phyloP scores from a whole-genome alignment of 2,888 invertebrate genomes.

The Drosophila anomalata region DNA sequence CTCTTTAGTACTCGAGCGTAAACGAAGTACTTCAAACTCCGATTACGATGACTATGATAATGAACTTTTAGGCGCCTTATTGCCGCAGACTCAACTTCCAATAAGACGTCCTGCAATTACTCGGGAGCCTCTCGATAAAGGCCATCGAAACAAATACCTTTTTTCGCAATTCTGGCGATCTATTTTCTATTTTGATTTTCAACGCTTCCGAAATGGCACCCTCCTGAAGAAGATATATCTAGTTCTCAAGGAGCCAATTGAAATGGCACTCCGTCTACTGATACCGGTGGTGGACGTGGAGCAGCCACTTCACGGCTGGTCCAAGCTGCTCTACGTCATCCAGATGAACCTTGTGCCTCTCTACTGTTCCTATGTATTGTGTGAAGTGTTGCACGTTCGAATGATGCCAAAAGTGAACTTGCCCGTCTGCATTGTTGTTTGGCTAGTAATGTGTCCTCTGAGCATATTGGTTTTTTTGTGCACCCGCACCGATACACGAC shows the following conservation, averaged over 20 bases:
- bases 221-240: constrained; percentile 3
- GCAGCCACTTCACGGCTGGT: constrained; percentile 61
- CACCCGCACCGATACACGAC: constrained; percentile 41
- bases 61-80: background rate
- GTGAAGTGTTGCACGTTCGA: background rate
- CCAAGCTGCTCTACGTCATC: constrained; percentile 62
- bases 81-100: constrained; percentile 2
- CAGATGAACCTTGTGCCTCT: constrained; percentile 51
- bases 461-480: constrained; percentile 5
- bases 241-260: constrained; percentile 84
- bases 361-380: constrained; percentile 17
- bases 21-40: background rate
- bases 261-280: constrained; percentile 85
- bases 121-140: background rate
- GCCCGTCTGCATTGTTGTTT: background rate
- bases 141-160: constrained; percentile 20
- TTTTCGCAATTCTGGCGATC: constrained; percentile 48
- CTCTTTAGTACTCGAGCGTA: background rate
- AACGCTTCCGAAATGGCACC: constrained; percentile 16
- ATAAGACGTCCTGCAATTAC: background rate
- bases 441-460: background rate
- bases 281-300: constrained; percentile 64
- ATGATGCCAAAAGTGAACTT: background rate
- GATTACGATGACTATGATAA: background rate
- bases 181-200: constrained; percentile 42